Evolutionary conservation across 2,888 invertebrate genomes (phyloP).

Genomic region (Branchipolynoe longqiensis): DNA sequence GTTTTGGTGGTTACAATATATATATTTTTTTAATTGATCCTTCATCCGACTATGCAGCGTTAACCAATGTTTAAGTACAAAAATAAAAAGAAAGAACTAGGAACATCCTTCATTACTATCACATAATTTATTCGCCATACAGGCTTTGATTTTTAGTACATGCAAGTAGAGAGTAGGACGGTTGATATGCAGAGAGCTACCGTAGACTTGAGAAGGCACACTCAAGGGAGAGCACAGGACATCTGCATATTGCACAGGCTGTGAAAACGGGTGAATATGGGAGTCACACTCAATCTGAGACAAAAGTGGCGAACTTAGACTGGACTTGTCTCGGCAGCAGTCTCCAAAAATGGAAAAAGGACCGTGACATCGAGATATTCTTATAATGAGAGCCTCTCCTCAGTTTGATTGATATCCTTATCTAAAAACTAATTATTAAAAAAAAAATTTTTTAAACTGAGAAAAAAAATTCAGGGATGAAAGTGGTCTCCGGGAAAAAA

Average conservation of each 20-base stretch:
- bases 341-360: slow-evolving; percentile 28
- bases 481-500: no score
- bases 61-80: no score
- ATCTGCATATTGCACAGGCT: slow-evolving; percentile 45
- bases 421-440: not conserved
- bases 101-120: slow-evolving; percentile 33
- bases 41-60: no score
- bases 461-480: no score
- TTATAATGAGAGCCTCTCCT: not conserved
- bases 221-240: slow-evolving; percentile 40
- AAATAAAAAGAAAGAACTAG: slow-evolving; percentile 1
- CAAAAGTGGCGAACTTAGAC: slow-evolving; percentile 13
- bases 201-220: slow-evolving; percentile 41
- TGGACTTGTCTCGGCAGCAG: slow-evolving; percentile 22
- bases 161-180: slow-evolving; percentile 43
- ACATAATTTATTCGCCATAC: slow-evolving; percentile 52
- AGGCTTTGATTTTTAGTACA: slow-evolving; percentile 55
- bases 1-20: no score
- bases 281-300: not conserved
- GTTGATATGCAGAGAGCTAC: slow-evolving; percentile 42
- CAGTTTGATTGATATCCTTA: not conserved
- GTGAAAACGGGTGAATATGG: slow-evolving; percentile 18
- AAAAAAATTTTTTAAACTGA: no score
- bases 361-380: slow-evolving; percentile 31
- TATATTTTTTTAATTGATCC: no score